These are phyloP conservation scores for Drosophila falleni DNA, from an alignment of 2,888 invertebrate species.

Conservation along the genomic window DNA sequence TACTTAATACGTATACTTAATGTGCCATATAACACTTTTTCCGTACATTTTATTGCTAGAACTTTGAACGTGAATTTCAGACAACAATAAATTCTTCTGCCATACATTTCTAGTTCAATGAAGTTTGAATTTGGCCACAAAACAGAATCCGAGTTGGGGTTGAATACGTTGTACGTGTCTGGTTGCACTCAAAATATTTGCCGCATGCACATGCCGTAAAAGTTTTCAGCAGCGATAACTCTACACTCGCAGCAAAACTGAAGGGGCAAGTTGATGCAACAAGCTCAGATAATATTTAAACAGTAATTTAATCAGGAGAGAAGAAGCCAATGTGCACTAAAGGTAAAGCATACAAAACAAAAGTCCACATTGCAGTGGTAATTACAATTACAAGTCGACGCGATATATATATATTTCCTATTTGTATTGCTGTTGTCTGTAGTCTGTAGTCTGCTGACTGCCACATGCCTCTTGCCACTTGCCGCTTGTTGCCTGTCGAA, in stretches of 20 bases:
- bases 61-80: background rate
- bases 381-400: slow-evolving; percentile 71
- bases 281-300: slow-evolving; percentile 69
- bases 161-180: slow-evolving; percentile 20
- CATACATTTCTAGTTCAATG: slow-evolving; percentile 17
- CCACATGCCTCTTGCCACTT: background rate
- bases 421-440: slow-evolving; percentile 23
- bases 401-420: slow-evolving; percentile 40
- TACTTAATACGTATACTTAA: slow-evolving; percentile 14
- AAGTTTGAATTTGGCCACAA: slow-evolving; percentile 10
- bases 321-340: slow-evolving; percentile 16
- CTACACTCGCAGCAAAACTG: background rate
- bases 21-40: background rate
- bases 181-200: slow-evolving; percentile 28
- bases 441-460: too few species aligned
- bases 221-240: slow-evolving; percentile 22
- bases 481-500: slow-evolving; percentile 41
- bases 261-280: slow-evolving; percentile 24
- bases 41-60: background rate
- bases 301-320: slow-evolving; percentile 70
- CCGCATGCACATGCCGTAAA: slow-evolving; percentile 35
- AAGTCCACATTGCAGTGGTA: slow-evolving; percentile 75
- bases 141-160: background rate
- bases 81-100: background rate
- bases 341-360: slow-evolving; percentile 44